Base-by-base conservation (phyloP, 2,888 invertebrate species). In the Spilarctia lutea region DNA sequence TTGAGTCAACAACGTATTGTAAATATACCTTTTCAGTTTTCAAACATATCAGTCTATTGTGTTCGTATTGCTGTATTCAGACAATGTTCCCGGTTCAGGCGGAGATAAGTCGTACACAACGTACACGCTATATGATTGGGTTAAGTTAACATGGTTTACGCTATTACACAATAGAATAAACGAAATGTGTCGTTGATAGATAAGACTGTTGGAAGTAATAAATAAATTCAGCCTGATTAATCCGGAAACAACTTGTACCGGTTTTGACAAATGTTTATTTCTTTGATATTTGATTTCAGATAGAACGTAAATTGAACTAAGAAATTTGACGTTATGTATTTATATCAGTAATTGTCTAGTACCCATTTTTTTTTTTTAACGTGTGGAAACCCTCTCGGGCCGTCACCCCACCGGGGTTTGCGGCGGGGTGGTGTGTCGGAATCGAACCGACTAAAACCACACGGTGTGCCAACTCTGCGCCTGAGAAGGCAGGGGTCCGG, bases 61-160 rank as follows among this genome's bases (percentile, higher is more conserved):
- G 52, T n/a, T 42, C 1, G 72, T 72, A 72, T 72, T 75, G 75
- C 69, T 72, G 52, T 67, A 69, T 76, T 81, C 74, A 78, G 79
- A 89, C 89, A 89, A 89, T 89, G 81, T 81, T 81, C 87, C 89
- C 86, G 86, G 87, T 88, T 88, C 83, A 85, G 78, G 79, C 70
- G 73, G 70, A 86, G 89, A 90, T 89, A 89, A 88, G 85, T 84
- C 87, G 77, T 82, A 88, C 86, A 88, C 60, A 87, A 83, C 70
- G 70, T 74, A 68, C 76, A 77, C 77, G 74, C 76, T 79, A 79
- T 88, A 86, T 80, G 24, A 75, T 82, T 82, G 83, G 79, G 75
- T 65, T 65, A 33, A 66, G 75, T 71, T 72, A 74, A 75, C 67
- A 75, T 71, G 77, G 42, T 11, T 63, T 27, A 20, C 16, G 35